phyloP scores from a whole-genome alignment of 2,888 invertebrate species.

The Mesorhabditis spiculigera region DNA sequence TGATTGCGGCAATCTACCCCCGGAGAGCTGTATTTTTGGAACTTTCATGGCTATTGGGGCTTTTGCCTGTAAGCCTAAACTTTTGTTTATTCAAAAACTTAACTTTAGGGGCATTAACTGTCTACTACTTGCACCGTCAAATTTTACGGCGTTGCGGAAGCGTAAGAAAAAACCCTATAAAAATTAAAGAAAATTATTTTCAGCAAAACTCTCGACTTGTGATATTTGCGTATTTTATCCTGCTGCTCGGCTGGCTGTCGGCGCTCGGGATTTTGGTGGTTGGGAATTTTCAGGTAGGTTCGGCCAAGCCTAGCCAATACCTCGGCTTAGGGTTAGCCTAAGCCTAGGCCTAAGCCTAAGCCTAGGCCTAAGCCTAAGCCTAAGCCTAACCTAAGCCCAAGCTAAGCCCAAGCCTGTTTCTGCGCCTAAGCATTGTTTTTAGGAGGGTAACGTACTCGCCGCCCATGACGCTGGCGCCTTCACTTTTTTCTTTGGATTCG shows the following conservation, averaged over 20 bases:
- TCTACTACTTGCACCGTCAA: not conserved
- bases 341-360: too few relatives aligned
- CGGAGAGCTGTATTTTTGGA: slow-evolving; percentile 76
- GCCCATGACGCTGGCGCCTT: slow-evolving; percentile 73
- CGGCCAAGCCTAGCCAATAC: too few relatives aligned
- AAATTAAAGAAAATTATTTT: too few relatives aligned
- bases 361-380: too few relatives aligned
- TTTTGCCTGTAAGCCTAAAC: slow-evolving; percentile 10
- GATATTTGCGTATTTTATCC: slow-evolving; percentile 11
- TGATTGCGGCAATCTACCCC: slow-evolving; percentile 70
- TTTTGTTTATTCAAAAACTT: not conserved
- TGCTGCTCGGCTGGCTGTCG: slow-evolving; percentile 58
- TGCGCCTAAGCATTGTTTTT: slow-evolving; percentile 19
- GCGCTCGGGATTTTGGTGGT: slow-evolving; percentile 71
- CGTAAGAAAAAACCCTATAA: too few relatives aligned
- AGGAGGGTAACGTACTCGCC: slow-evolving; percentile 70
- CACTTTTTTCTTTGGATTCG: slow-evolving; percentile 50
- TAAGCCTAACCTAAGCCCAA: too few relatives aligned
- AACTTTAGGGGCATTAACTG: not conserved
- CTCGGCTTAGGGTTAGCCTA: too few relatives aligned
- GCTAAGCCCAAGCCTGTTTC: too few relatives aligned
- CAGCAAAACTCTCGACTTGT: slow-evolving; percentile 9
- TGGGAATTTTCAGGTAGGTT: slow-evolving; percentile 73
- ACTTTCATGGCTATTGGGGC: slow-evolving; percentile 71
- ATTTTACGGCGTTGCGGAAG: not conserved